phyloP scores from a whole-genome alignment of 1,140 invertebrate species.

The Papilio xuthus region DNA sequence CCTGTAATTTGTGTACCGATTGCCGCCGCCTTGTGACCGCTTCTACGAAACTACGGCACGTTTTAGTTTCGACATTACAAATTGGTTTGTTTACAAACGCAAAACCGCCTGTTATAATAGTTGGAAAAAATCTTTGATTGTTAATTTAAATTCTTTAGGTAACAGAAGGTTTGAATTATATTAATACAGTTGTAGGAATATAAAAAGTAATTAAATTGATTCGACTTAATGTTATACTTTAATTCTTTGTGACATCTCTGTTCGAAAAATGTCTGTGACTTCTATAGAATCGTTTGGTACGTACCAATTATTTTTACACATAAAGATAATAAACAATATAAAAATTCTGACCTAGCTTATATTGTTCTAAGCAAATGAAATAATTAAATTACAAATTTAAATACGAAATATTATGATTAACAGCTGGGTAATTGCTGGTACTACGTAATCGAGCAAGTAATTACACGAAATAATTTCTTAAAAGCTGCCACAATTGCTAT shows the following conservation, averaged over 20 bases:
- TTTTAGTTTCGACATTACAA: slow-evolving; percentile 29
- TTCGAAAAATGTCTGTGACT: too few relatives aligned
- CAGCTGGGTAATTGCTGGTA: slow-evolving; percentile 8
- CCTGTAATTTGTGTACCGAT: slow-evolving; percentile 68
- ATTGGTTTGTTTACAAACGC: slow-evolving; percentile 36
- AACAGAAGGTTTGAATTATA: neutral
- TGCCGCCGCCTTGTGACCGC: slow-evolving; percentile 46
- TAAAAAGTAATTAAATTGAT: too few relatives aligned
- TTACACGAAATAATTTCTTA: neutral
- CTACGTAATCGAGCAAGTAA: slow-evolving; percentile 13
- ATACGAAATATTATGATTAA: neutral
- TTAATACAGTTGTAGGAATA: too few relatives aligned
- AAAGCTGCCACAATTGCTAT: neutral
- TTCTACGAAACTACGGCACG: slow-evolving; percentile 54
- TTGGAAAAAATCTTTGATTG: neutral
- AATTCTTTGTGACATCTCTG: too few relatives aligned
- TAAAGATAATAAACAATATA: neutral
- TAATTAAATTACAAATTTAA: slow-evolving; percentile 5
- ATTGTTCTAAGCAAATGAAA: slow-evolving; percentile 1
- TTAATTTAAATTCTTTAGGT: neutral
- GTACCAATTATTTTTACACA: too few relatives aligned
- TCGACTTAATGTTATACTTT: too few relatives aligned
- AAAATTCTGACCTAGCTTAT: neutral
- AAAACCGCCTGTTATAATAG: slow-evolving; percentile 10
- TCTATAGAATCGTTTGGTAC: neutral